A percentile compares a stretch with the other conserved stretches of the same genome.
phyloP scores from a whole-genome alignment of 2,113 vertebrate genomes.

The Ochotona curzoniae region DNA sequence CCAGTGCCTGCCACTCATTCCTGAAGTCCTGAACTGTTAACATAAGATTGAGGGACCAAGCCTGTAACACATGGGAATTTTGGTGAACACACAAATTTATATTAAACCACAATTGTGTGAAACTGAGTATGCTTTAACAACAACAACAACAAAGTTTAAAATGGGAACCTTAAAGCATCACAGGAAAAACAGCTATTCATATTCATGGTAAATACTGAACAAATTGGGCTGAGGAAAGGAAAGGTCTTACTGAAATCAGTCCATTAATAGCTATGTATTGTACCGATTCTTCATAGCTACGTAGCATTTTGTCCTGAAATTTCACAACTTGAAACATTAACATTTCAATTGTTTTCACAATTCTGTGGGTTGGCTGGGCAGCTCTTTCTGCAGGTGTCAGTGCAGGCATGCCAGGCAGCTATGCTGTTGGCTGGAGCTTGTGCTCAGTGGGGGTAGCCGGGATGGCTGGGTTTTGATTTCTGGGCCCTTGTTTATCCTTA shows the following conservation, averaged over 20 bases:
- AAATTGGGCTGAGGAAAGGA: neutral
- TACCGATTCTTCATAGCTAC: neutral
- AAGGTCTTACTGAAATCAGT: accelerated
- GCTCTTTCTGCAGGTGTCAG: neutral
- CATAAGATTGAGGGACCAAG: no score
- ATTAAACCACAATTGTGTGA: neutral
- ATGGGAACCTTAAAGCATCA: neutral
- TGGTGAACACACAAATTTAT: no score
- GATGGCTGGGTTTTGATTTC: neutral
- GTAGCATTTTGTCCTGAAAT: neutral
- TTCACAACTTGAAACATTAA: neutral
- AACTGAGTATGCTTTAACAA: neutral
- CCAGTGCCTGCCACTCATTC: no score
- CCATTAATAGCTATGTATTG: accelerated
- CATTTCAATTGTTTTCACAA: neutral
- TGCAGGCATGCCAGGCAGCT: neutral
- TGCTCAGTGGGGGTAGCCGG: neutral
- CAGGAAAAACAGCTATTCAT: neutral
- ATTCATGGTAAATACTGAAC: neutral
- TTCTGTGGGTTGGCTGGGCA: neutral
- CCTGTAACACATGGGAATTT: no score
- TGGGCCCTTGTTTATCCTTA: neutral
- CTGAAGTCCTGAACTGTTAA: no score
- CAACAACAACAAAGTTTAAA: neutral
- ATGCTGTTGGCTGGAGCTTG: neutral